A percentile compares a stretch with the other conserved stretches of the same genome.
These are phyloP conservation scores for Aproaerema taeniolella DNA, from an alignment of 2,888 invertebrate genomes.

Conservation along the genomic window DNA sequence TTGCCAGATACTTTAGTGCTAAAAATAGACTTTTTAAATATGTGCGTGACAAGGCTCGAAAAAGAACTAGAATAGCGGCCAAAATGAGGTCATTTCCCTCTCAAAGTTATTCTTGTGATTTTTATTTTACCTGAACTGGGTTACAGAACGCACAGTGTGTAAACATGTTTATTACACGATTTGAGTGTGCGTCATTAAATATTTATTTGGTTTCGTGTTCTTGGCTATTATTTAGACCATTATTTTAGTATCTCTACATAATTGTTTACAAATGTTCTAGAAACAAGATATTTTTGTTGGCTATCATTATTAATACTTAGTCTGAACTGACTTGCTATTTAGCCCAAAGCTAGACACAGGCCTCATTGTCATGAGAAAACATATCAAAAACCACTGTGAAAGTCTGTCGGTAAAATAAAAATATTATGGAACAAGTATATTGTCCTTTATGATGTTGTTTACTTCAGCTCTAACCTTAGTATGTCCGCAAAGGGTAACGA, in stretches of 20 bases:
- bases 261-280: constrained; percentile 1
- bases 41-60: constrained; percentile 61
- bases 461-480: constrained; percentile 39
- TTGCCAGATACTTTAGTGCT: constrained; percentile 58
- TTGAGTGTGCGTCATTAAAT: background rate
- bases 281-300: no score
- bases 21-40: constrained; percentile 67
- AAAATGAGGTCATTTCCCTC: constrained; percentile 69
- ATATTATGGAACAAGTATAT: no score
- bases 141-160: constrained; percentile 27
- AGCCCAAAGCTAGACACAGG: no score
- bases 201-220: background rate
- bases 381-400: no score
- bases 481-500: constrained; percentile 32
- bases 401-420: no score
- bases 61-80: constrained; percentile 45
- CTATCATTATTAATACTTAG: no score
- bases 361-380: no score
- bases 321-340: no score
- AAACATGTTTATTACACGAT: constrained; percentile 19
- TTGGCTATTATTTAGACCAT: background rate
- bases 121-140: constrained; percentile 47
- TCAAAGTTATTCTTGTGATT: constrained; percentile 50
- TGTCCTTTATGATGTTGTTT: constrained; percentile 44
- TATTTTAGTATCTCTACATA: constrained; percentile 1